These are phyloP conservation scores for Epinephelus malabaricus DNA, from an alignment of 2,797 vertebrate genomes.

Conservation along the genomic window DNA sequence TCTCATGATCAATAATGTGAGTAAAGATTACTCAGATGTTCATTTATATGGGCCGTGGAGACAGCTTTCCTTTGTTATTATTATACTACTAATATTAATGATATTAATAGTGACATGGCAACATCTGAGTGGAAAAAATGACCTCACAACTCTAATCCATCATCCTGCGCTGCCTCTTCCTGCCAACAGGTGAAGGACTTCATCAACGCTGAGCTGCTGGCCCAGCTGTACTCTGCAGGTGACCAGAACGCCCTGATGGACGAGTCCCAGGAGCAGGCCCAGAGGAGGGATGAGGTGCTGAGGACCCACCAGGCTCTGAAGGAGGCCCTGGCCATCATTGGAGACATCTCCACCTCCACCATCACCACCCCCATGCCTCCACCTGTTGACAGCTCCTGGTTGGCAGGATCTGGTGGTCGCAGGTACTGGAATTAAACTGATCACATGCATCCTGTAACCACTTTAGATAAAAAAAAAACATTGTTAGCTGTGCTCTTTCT, in stretches of 20 bases:
- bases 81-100: background rate
- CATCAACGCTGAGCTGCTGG: conserved; percentile 95
- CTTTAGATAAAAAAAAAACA: background rate
- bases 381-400: conserved; percentile 94
- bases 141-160: background rate
- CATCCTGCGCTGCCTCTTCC: conserved; percentile 2
- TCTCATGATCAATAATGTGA: conserved; percentile 95
- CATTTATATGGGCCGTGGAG: background rate
- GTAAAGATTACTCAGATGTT: conserved; percentile 59
- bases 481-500: background rate
- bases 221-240: conserved; percentile 94
- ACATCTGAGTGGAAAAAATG: background rate
- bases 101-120: background rate
- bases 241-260: conserved; percentile 97
- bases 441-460: background rate
- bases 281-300: conserved; percentile 93
- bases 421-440: conserved; percentile 79
- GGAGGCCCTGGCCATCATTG: conserved; percentile 93
- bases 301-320: conserved; percentile 93
- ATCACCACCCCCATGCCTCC: conserved; percentile 92
- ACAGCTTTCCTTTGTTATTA: background rate
- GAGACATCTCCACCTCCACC: conserved; percentile 93
- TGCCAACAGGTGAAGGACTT: conserved; percentile 93
- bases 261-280: conserved; percentile 94
- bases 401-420: conserved; percentile 85